phyloP scores from a whole-genome alignment of 1,140 invertebrate species.

The Pseudomyrmex cubaensis region DNA sequence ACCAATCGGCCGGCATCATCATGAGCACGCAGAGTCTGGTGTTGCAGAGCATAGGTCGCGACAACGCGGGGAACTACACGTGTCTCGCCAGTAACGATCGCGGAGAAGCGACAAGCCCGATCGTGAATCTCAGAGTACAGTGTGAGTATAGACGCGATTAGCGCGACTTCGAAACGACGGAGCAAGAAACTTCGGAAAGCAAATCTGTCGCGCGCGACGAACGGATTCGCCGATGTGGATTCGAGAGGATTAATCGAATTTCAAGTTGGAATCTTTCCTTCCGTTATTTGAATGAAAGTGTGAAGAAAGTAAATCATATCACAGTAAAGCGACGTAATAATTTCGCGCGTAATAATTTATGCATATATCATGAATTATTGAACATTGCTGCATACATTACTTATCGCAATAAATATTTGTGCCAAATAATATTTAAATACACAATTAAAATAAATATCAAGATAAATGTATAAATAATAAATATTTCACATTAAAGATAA shows the following conservation, averaged over 20 bases:
- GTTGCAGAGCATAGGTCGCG: conserved; percentile 92
- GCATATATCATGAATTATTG: neutral
- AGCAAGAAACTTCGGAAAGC: conserved; percentile 7
- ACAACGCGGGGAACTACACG: conserved; percentile 93
- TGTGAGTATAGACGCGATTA: conserved; percentile 88
- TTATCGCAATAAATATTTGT: conserved; percentile 10
- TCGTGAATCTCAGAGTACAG: conserved; percentile 92
- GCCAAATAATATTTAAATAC: no score
- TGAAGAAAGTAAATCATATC: neutral
- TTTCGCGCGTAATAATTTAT: neutral
- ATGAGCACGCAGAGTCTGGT: conserved; percentile 95
- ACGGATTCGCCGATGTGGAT: neutral
- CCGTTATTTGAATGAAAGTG: neutral
- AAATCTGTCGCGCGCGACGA: neutral
- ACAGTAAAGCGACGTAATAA: neutral
- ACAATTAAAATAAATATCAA: neutral
- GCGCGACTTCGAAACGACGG: neutral
- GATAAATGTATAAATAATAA: neutral
- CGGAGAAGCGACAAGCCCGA: conserved; percentile 92
- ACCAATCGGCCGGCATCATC: conserved; percentile 93
- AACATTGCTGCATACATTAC: neutral
- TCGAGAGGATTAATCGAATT: conserved; percentile 18
- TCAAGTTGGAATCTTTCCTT: conserved; percentile 3
- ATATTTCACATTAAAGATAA: no score
- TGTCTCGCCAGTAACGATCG: conserved; percentile 92